Conservation (phyloP, 2,113 vertebrate species). For the Hippopotamus amphibius region DNA sequence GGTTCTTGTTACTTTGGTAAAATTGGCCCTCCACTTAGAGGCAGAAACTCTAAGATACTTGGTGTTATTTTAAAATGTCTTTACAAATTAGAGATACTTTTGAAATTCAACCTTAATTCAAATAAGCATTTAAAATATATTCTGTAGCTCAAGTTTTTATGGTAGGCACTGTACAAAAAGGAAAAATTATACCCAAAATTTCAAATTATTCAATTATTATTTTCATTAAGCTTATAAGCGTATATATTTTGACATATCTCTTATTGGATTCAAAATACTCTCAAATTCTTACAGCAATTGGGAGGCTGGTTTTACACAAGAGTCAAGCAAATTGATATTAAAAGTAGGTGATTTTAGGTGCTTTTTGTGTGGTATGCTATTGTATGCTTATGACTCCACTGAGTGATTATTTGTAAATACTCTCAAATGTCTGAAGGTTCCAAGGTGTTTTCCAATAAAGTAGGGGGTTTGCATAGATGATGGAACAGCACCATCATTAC, state of each 20-base stretch:
- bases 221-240: constrained; percentile 3
- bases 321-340: constrained; percentile 1
- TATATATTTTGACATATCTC: not conserved
- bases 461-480: not conserved
- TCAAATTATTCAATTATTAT: not conserved
- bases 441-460: not conserved
- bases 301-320: not conserved
- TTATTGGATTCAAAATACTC: not conserved
- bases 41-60: not conserved
- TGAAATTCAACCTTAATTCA: not conserved
- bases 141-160: not conserved
- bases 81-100: not conserved
- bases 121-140: not conserved
- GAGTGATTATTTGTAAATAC: not conserved
- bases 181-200: not conserved
- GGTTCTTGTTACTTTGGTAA: not conserved
- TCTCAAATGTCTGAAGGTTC: not conserved
- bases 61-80: constrained; percentile 39
- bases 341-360: not conserved
- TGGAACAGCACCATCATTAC: not conserved
- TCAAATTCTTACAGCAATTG: not conserved
- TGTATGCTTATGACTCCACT: not conserved
- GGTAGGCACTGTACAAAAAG: not conserved
- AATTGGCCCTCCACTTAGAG: not conserved
- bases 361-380: not conserved